A percentile compares a stretch with the other conserved stretches of the same genome.
These are phyloP conservation scores for Andrena fulva DNA, from an alignment of 2,888 invertebrate genomes.

Conservation along the genomic window DNA sequence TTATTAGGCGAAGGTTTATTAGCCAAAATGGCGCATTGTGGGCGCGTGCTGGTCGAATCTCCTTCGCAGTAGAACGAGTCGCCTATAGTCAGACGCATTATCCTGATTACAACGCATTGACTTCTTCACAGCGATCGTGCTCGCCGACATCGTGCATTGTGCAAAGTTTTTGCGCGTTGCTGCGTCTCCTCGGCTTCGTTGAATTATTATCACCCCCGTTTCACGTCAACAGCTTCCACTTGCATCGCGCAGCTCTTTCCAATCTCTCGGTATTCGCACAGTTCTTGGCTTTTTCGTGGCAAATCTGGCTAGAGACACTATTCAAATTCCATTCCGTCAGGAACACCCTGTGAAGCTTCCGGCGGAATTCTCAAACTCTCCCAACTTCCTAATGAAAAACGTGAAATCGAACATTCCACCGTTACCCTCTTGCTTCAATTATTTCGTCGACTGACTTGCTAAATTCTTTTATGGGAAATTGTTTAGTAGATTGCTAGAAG, in stretches of 20 bases:
- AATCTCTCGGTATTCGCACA: no score
- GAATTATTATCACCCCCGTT: neutral
- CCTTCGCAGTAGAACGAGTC: conserved; percentile 28
- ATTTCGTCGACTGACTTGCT: no score
- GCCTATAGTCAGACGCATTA: conserved; percentile 44
- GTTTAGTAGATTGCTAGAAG: no score
- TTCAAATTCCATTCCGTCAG: no score
- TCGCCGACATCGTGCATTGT: neutral
- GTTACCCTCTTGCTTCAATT: no score
- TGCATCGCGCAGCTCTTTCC: neutral
- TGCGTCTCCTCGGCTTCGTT: neutral
- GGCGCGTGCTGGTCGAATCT: neutral
- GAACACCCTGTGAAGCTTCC: no score
- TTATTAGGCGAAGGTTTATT: neutral
- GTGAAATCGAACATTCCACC: no score
- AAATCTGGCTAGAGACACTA: no score
- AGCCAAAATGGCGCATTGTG: neutral
- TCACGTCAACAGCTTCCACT: neutral
- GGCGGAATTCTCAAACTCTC: no score
- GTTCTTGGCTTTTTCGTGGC: no score
- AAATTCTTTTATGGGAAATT: no score
- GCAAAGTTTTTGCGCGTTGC: neutral
- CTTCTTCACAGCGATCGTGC: neutral
- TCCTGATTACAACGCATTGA: conserved; percentile 32
- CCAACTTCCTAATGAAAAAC: no score